These are phyloP conservation scores for Sycophila texana DNA, from an alignment of 2,888 invertebrate species.

Conservation along the genomic window DNA sequence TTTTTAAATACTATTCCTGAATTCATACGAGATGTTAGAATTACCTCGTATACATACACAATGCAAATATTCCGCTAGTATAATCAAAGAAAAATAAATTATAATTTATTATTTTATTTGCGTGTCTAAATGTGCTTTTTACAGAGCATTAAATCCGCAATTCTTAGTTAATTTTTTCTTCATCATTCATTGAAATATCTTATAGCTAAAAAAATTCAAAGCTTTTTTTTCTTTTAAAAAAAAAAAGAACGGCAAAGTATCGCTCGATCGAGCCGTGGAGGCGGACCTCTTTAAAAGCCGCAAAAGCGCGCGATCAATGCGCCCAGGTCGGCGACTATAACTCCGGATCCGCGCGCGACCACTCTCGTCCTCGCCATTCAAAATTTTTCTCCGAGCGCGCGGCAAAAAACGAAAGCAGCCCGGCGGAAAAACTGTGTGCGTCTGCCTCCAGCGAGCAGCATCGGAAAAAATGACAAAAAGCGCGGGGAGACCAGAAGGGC, in stretches of 20 bases:
- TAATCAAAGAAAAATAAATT: too few species aligned
- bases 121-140: too few species aligned
- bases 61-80: too few species aligned
- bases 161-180: not conserved
- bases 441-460: not conserved
- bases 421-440: not conserved
- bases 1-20: constrained; percentile 1
- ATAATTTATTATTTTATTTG: too few species aligned
- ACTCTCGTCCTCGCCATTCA: constrained; percentile 7
- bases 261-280: constrained; percentile 3
- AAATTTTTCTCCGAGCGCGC: not conserved
- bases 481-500: not conserved
- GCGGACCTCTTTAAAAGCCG: constrained; percentile 1
- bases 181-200: not conserved
- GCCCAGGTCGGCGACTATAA: not conserved
- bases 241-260: not conserved
- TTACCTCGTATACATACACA: too few species aligned
- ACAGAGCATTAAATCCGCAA: too few species aligned
- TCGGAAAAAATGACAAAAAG: not conserved
- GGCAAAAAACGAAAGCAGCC: not conserved
- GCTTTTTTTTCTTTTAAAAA: too few species aligned
- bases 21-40: too few species aligned
- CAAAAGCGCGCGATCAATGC: constrained; percentile 28
- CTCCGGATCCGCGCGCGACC: not conserved
- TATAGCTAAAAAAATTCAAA: too few species aligned